Percentiles rank a stretch among this genome's conserved stretches.
phyloP scores from a whole-genome alignment of 2,113 vertebrate species.

The Thunnus maccoyii region DNA sequence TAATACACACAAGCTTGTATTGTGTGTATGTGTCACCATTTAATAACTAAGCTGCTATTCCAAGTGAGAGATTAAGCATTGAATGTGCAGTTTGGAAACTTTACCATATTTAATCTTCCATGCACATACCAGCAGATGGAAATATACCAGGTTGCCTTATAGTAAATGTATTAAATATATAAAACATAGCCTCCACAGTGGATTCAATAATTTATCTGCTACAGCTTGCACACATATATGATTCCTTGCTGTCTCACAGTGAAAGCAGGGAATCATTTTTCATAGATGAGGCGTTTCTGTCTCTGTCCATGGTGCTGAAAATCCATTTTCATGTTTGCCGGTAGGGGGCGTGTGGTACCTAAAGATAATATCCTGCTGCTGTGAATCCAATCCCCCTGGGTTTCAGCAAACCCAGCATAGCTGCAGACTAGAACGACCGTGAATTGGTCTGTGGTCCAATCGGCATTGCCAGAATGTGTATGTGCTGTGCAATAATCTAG shows the following conservation, averaged over 20 bases:
- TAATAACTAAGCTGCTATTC: slow-evolving; percentile 9
- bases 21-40: background rate
- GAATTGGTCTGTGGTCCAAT: slow-evolving; percentile 35
- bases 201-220: background rate
- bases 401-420: slow-evolving; percentile 32
- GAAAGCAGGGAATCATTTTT: slow-evolving; percentile 16
- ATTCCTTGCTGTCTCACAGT: slow-evolving; percentile 1
- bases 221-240: background rate
- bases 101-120: slow-evolving; percentile 19
- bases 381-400: slow-evolving; percentile 21
- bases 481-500: slow-evolving; percentile 2
- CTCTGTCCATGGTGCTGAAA: slow-evolving; percentile 41
- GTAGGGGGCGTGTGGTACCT: slow-evolving; percentile 77
- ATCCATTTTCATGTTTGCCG: slow-evolving; percentile 17
- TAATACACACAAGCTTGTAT: background rate
- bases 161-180: background rate
- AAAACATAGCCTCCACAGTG: background rate
- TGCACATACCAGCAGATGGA: slow-evolving; percentile 1
- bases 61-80: slow-evolving; percentile 5
- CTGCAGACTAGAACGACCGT: slow-evolving; percentile 14
- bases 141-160: slow-evolving; percentile 5
- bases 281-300: slow-evolving; percentile 28
- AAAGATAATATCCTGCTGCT: slow-evolving; percentile 53
- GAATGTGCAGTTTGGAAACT: slow-evolving; percentile 12
- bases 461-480: slow-evolving; percentile 19